Base-by-base conservation (phyloP, 2,113 vertebrate genomes). In the Silurus asotus region DNA sequence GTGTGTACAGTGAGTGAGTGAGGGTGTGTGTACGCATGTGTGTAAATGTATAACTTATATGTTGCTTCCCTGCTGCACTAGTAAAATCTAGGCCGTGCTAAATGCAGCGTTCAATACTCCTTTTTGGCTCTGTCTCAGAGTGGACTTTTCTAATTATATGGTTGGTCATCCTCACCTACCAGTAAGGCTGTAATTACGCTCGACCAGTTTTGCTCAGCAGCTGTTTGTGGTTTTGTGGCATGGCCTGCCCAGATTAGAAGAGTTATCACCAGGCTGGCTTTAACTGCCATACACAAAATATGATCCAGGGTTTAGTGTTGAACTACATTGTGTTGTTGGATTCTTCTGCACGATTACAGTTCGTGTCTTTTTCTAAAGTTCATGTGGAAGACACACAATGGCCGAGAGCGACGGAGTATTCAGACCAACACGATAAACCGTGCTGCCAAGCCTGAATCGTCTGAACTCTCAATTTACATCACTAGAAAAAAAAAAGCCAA, bases 171-270 rank as follows among this genome's bases (percentile, higher is more conserved):
- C 61, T 45, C 64, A 23, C 58, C 19, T 65, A 51, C 58, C 58
- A 37, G 69, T n/a, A 51, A 89, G 82, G 45, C 61, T 88, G 84
- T 84, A 86, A 89, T 91, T 91, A 88, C 8, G 48, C 55, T 55
- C 28, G 25, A 74, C 84, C 77, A 53, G 56, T 80, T 87, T 78
- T 69, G 8, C 56, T 51, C 51, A 87, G 89, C 85, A 84, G 85
- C 77, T 80, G 82, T 84, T 84, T 77, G 81, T 75, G 88, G 87
- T 84, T 84, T 70, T 70, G 77, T 84, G 84, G 86, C 82, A 58
- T 78, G 75, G 51, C 64, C 55, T 83, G 58, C 56, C 64, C 83
- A 79, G 88, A 86, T 75, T 65, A 67, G 78, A 28, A 56, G 45
- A 72, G 61, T 74, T 84, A 65, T 55, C 65, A 82, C 69, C 65